Evolutionary conservation across 2,888 invertebrate species (phyloP).

Genomic region (Macrosiphum euphorbiae): DNA sequence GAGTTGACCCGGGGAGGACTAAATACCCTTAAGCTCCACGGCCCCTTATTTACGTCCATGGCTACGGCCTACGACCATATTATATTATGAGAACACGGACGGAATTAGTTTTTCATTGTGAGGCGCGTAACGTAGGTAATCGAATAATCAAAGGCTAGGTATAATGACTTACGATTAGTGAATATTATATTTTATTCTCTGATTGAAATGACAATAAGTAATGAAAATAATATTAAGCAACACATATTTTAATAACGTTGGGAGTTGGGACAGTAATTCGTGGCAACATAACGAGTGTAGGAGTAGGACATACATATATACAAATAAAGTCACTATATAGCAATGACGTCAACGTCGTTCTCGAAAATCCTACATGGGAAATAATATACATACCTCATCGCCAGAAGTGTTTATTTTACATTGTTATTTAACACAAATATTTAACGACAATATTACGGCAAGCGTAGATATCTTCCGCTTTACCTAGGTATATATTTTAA

Average conservation of each 20-base stretch:
- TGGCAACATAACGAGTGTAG: neutral
- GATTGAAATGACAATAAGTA: neutral
- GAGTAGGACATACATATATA: neutral
- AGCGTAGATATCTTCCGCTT: neutral
- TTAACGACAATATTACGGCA: neutral
- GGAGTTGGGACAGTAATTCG: neutral
- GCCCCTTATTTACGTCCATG: neutral
- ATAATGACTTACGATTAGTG: neutral
- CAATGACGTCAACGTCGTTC: neutral
- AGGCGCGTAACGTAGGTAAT: neutral
- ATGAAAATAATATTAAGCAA: neutral
- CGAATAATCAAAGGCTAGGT: neutral
- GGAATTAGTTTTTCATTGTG: neutral
- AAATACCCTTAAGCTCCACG: neutral
- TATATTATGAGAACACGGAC: neutral
- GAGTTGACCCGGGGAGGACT: neutral
- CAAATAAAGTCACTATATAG: neutral
- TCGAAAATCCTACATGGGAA: neutral
- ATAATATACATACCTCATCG: neutral
- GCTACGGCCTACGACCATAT: neutral
- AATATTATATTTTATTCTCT: neutral
- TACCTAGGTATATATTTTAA: neutral
- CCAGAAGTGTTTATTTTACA: neutral
- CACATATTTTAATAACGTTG: neutral
- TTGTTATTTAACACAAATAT: neutral